Percentiles rank a stretch among this genome's conserved stretches.
These are phyloP conservation scores for Parus major DNA, from an alignment of 2,113 vertebrate genomes.

Conservation along the genomic window DNA sequence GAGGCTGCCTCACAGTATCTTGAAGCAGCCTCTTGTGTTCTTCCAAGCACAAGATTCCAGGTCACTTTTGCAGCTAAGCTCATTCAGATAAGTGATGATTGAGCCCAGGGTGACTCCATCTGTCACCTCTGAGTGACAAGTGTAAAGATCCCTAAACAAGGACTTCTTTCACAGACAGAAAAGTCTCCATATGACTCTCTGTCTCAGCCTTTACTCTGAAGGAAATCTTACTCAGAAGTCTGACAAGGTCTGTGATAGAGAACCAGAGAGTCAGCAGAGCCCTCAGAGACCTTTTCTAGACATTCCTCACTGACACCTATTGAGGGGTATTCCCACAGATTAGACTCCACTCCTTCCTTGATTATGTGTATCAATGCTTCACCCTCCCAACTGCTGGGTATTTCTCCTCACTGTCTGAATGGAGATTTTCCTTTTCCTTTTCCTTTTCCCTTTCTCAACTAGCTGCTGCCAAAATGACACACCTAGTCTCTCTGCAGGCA, in stretches of 20 bases:
- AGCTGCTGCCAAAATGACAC: neutral
- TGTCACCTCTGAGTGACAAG: neutral
- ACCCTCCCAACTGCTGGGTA: neutral
- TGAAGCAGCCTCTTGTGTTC: neutral
- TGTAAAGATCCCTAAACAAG: neutral
- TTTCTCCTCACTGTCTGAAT: neutral
- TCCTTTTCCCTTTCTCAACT: neutral
- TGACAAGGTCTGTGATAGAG: neutral
- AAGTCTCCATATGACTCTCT: neutral
- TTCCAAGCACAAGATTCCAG: neutral
- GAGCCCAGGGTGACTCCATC: neutral
- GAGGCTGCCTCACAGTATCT: neutral
- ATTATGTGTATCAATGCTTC: neutral
- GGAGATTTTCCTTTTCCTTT: neutral
- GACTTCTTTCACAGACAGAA: neutral
- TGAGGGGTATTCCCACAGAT: neutral
- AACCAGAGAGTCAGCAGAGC: neutral
- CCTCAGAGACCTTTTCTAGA: neutral
- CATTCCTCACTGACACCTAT: neutral
- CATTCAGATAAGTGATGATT: neutral
- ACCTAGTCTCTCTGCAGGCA: neutral
- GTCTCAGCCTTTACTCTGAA: neutral
- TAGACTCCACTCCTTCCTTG: neutral
- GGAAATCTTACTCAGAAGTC: neutral
- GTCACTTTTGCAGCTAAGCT: neutral